Conservation (phyloP, 2,888 invertebrate species). For the Tryphoninae sp. region DNA sequence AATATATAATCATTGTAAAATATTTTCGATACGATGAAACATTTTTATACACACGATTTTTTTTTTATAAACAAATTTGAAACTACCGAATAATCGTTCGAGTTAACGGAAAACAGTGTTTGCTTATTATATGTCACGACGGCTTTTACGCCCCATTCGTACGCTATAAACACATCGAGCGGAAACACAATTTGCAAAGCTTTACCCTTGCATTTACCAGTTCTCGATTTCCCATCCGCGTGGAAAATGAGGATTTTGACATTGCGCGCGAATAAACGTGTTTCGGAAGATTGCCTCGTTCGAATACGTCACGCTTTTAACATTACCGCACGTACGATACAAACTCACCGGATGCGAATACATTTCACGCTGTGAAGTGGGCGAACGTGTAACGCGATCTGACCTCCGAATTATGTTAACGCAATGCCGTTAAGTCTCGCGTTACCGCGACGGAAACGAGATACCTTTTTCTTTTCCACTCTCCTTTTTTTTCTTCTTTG, state of each 20-base stretch:
- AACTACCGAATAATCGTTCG: background rate
- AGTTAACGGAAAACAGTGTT: background rate
- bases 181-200: background rate
- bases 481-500: slow-evolving; percentile 27
- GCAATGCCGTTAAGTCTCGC: slow-evolving; percentile 71
- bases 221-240: background rate
- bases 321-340: slow-evolving; percentile 1
- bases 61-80: too few relatives aligned
- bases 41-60: too few relatives aligned
- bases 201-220: background rate
- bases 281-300: slow-evolving; percentile 29
- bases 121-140: too few relatives aligned
- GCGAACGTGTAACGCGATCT: slow-evolving; percentile 45
- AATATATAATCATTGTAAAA: too few relatives aligned
- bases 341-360: slow-evolving; percentile 8
- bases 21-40: too few relatives aligned
- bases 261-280: slow-evolving; percentile 28
- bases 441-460: slow-evolving; percentile 64
- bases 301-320: background rate
- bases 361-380: slow-evolving; percentile 36
- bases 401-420: slow-evolving; percentile 50
- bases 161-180: background rate
- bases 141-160: background rate
- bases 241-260: background rate
- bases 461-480: slow-evolving; percentile 62